Evolutionary conservation across 2,113 vertebrate genomes (phyloP).

Genomic region (Xenotilapia caudafasciata): DNA sequence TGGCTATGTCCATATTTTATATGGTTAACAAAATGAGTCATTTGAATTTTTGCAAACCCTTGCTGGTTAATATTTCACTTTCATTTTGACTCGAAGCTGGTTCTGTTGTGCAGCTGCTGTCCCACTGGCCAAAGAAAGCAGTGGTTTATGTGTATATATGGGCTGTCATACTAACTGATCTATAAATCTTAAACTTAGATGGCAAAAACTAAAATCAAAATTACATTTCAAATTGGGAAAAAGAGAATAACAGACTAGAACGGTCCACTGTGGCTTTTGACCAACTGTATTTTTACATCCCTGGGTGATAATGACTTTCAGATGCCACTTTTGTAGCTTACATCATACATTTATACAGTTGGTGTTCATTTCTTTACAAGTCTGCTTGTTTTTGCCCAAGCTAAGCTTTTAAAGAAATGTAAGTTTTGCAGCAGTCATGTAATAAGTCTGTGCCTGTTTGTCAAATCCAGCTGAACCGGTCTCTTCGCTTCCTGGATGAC

Average conservation of each 20-base stretch:
- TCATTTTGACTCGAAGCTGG: not conserved
- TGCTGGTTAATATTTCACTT: not conserved
- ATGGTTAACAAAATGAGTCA: not conserved
- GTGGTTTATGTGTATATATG: not conserved
- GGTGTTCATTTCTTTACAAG: not conserved
- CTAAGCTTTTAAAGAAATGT: not conserved
- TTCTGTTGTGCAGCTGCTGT: not conserved
- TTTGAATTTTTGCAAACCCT: not conserved
- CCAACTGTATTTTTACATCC: not conserved
- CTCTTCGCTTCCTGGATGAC: constrained; percentile 66
- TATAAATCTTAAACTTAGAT: not conserved
- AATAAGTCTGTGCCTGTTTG: not conserved
- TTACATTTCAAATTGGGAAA: not conserved
- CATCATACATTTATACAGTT: not conserved
- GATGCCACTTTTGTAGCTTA: not conserved
- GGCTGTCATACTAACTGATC: not conserved
- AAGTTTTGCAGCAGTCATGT: not conserved
- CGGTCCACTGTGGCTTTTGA: not conserved
- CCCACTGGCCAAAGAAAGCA: not conserved
- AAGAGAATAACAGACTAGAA: not conserved
- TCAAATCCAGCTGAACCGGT: constrained; percentile 58
- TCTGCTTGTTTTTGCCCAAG: not conserved
- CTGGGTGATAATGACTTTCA: not conserved
- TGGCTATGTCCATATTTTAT: not conserved
- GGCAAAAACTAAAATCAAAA: not conserved